These are phyloP conservation scores for Phoxinus dragarum DNA, from an alignment of 2,797 vertebrate genomes.

Conservation along the genomic window DNA sequence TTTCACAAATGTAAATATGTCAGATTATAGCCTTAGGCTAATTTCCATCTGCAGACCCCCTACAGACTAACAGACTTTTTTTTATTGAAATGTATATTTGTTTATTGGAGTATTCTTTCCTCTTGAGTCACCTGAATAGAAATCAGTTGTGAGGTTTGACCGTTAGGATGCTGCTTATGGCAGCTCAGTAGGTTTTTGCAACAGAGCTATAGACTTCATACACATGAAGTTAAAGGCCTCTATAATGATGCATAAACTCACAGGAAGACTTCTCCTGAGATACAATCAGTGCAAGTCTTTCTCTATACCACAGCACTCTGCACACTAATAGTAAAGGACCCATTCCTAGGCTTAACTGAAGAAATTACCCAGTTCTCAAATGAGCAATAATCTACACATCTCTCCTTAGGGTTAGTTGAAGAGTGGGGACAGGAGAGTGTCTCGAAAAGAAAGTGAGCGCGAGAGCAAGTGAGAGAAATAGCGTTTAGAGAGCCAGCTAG, in stretches of 20 bases:
- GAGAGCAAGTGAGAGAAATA: slow-evolving; percentile 61
- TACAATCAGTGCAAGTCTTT: slow-evolving; percentile 13
- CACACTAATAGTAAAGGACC: slow-evolving; percentile 40
- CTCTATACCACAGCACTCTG: not conserved
- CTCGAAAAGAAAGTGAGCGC: slow-evolving; percentile 35
- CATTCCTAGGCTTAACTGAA: slow-evolving; percentile 64
- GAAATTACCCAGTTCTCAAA: slow-evolving; percentile 72
- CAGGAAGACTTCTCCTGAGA: slow-evolving; percentile 19
- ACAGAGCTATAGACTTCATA: not conserved
- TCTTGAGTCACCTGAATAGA: not conserved
- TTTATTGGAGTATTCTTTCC: not conserved
- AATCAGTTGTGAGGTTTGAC: not conserved
- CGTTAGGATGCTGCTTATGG: not conserved
- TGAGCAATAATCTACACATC: slow-evolving; percentile 71
- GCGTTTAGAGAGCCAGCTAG: slow-evolving; percentile 70
- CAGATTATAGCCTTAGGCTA: too few species aligned
- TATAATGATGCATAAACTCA: slow-evolving; percentile 11
- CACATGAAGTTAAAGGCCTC: slow-evolving; percentile 1
- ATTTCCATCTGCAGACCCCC: too few species aligned
- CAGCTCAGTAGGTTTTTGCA: not conserved
- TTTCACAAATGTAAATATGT: too few species aligned
- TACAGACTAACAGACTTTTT: not conserved
- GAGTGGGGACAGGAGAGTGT: not conserved
- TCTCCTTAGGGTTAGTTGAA: slow-evolving; percentile 67
- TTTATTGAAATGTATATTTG: not conserved